phyloP scores from a whole-genome alignment of 2,797 vertebrate genomes.

The Hemitrygon akajei region DNA sequence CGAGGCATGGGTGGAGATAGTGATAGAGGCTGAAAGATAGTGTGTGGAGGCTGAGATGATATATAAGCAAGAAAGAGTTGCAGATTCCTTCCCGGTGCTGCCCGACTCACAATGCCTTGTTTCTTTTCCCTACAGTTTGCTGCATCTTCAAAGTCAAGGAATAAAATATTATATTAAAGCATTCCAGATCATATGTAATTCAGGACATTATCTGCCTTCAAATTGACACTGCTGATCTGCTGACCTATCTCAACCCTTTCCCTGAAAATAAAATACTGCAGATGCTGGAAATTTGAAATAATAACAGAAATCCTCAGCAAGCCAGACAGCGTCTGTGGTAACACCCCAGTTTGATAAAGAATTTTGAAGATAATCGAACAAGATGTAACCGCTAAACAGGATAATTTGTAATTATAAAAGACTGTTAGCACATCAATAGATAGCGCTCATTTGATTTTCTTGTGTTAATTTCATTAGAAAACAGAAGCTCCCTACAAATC shows the following conservation, averaged over 20 bases:
- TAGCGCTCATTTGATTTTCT: neutral
- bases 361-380: neutral
- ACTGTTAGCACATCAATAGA: neutral
- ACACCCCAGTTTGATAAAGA: neutral
- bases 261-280: neutral
- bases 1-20: no score
- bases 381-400: neutral
- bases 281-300: no score
- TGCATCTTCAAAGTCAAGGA: neutral
- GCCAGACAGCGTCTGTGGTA: no score
- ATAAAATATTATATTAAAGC: neutral
- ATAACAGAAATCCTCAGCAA: no score
- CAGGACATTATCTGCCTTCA: neutral
- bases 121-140: no score
- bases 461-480: neutral
- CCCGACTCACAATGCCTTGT: no score
- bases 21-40: no score
- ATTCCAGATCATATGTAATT: neutral
- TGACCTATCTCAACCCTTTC: neutral
- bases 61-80: no score
- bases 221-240: neutral
- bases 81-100: no score
- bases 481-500: neutral
- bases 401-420: neutral
- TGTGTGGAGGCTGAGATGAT: no score